Evolutionary conservation across 2,797 vertebrate species (phyloP), one percentile per base, ranked within the genome.

Genomic region (Helarctos malayanus): DNA sequence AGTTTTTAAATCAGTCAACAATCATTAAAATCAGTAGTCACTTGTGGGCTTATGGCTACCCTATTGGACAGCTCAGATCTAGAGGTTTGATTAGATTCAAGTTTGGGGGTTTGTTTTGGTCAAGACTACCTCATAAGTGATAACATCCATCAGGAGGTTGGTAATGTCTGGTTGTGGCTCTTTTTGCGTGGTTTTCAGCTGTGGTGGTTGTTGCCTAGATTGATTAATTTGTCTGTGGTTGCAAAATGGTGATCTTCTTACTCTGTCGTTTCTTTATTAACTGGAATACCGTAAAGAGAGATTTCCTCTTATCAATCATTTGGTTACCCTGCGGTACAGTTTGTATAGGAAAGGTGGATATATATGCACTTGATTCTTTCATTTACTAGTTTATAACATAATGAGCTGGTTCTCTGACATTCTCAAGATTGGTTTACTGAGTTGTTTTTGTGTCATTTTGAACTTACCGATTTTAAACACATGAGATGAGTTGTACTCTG

Each of bases 401-500:
- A 59, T 54, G 68, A 85, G 38, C 89, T 83, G 14, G 11, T 79
- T 96, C 49, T 89, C 65, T 86, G n/a, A 27, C 57, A 83, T 87
- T 88, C 41, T 95, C 54, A 73, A 65, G 91, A 85, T 91, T 73
- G 61, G 16, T 80, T 78, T n/a, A 54, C 80, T n/a, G 14, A 71
- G 41, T 86, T 92, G 47, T 88, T 76, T 96, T 68, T n/a, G 32
- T 75, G 32, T 93, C 57, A 81, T 94, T 88, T 54, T 56, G 54
- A 61, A 89, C 15, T 89, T 82, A 38, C 3, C 29, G 41, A 80
- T 89, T 93, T 93, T 93, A 89, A 97, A 94, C 68, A 86, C 27
- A 35, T 95, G 82, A 73, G 19, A 12, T 56, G 21, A 90, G 52
- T 94, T 81, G 52, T 7, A 89, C 27, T 93, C 81, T 92, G 38